Evolutionary conservation across 2,888 invertebrate genomes (phyloP), one percentile per base, ranked within the genome.

Genomic region (Ophion ventricosus): DNA sequence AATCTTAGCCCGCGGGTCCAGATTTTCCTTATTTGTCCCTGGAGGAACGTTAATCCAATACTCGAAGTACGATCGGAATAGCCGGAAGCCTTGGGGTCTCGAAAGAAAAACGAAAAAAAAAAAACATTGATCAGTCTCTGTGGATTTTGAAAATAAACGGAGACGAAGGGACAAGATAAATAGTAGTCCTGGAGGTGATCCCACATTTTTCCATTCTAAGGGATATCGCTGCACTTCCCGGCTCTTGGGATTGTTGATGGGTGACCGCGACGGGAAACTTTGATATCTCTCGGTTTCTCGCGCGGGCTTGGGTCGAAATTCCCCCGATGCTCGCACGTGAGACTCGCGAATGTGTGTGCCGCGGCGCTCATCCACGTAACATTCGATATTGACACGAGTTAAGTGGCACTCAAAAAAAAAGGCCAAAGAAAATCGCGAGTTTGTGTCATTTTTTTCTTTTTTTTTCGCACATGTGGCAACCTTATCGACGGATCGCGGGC

Each of bases 201-300:
- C 3, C 14, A 49, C 17, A 49, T 69, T 61, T 56, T 43, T 40
- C 11, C 14, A 25, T 57, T 29, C 40, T 61, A 23, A 29, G 20
- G 1, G 67, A 61, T 61, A 35, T 59, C 56, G 35, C 26, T 57
- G 64, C 59, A 49, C 3, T 56, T 20, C 2, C 8, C 25, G 57
- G 29, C 23, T 17, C n/a, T 40, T 20, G 26, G 59, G 63, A 56
- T 80, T 54, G 59, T 73, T 67, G 49, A 74, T 69, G 35, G 35
- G 59, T 61, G 54, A 2, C 29, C 11, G 64, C 73, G 70, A 40
- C 5, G 26, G 40, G 43, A 59, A 69, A 54, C 20, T 73, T 43
- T 29, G 17, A 49, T 43, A 49, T 35, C 35, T 56, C 7, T 66
- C 26, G 72, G 57, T 56, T 64, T 25, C 43, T 57, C 7, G 35